These are phyloP conservation scores for Catagonus wagneri DNA, from an alignment of 2,113 vertebrate genomes.

Conservation along the genomic window DNA sequence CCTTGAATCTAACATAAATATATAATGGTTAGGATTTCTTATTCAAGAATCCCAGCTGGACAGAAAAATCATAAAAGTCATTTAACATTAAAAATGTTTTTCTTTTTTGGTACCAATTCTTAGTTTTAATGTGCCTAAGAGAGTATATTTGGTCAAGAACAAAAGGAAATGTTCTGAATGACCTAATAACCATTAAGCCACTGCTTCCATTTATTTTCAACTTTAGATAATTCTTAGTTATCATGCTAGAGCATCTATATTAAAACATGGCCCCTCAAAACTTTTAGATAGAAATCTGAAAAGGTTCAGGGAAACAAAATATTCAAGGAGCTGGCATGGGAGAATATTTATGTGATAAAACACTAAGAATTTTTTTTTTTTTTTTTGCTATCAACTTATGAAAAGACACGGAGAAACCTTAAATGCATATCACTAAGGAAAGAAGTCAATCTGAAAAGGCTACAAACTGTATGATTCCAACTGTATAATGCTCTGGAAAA, in stretches of 20 bases:
- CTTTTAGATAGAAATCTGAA: conserved; percentile 14
- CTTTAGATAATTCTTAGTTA: neutral
- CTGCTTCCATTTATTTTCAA: neutral
- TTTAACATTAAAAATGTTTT: conserved; percentile 9
- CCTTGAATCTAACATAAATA: neutral
- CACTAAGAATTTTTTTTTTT: neutral
- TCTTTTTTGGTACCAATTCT: conserved; percentile 5
- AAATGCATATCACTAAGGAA: neutral
- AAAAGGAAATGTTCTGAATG: conserved; percentile 40
- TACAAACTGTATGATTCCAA: neutral
- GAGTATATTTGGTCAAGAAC: neutral
- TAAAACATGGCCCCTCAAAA: neutral
- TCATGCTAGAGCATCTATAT: neutral
- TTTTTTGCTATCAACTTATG: neutral
- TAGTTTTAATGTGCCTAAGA: neutral
- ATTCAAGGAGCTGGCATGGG: neutral
- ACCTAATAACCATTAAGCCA: neutral
- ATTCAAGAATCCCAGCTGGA: neutral
- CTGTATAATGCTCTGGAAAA: neutral
- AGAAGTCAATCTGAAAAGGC: neutral
- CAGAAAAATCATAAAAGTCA: conserved; percentile 1
- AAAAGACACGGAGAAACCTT: neutral
- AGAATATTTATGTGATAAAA: neutral
- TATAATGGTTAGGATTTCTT: neutral
- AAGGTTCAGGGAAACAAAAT: neutral